Base-by-base conservation (phyloP, 2,888 invertebrate species). In the Dermolepida albohirtum region DNA sequence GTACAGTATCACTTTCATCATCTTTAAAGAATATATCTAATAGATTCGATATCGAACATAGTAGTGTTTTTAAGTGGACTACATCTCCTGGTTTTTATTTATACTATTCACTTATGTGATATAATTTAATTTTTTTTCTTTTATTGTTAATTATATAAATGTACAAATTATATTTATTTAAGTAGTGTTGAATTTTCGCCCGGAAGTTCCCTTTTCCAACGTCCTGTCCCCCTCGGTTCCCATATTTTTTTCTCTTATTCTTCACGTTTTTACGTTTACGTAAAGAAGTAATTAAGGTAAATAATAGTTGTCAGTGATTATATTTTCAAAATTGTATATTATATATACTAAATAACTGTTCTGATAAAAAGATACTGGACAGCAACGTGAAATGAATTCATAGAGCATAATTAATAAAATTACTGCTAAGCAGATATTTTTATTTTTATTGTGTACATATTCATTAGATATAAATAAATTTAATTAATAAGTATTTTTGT, bases 371-470 rank as follows among this genome's bases (percentile, higher is more conserved):
- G 10, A 34, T 43, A 52, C 54, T 44, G 52, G 64, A 54, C 50
- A 55, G 64, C 62, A 59, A 43, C 64, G 64, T 68, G 67, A 64
- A 70, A 67, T 67, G 63, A 68, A 59, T 69, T 67, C 63, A 64
- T 66, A 66, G 62, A 66, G 52, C 69, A 69, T 66, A 66, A 69
- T 67, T 64, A 62, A 64, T 52, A 54, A 64, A 70, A 77, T 74
- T 76, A 78, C 81, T 80, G 81, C 81, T 80, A 80, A 80, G 81
- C 81, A 81, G 81, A 79, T 73, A 71, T 66, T 80, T 79, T 78
- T 81, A 81, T 82, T 81, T 81, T 80, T 82, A 81, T 81, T 81
- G 77, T 82, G 82, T 82, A 82, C 77, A 82, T 82, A 82, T 80
- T 80, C 78, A 79, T 80, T 81, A 82, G 80, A 79, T 80, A 79